Percentiles rank a stretch among this genome's conserved stretches.
Evolutionary conservation across 2,888 invertebrate species (phyloP).

Genomic region (Ceraclea dissimilis): DNA sequence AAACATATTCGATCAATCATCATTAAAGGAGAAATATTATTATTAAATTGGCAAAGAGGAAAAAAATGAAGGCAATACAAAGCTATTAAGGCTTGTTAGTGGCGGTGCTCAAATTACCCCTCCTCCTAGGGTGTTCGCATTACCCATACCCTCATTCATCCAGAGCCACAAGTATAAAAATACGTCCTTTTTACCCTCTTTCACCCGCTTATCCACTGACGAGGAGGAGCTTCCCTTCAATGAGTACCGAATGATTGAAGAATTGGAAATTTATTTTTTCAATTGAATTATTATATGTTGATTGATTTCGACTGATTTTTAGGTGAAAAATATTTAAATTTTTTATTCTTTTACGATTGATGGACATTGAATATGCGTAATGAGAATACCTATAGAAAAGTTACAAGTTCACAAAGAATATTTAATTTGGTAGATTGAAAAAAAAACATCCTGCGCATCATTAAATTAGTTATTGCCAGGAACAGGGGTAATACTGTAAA

Average conservation of each 20-base stretch:
- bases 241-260: conserved; percentile 2
- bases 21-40: conserved; percentile 1
- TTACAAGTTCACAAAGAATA: too few relatives aligned
- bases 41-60: conserved; percentile 2
- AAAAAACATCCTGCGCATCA: too few relatives aligned
- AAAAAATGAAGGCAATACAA: conserved; percentile 11
- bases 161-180: conserved; percentile 1
- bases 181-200: conserved; percentile 1
- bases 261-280: conserved; percentile 10
- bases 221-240: not conserved
- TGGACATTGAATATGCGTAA: too few relatives aligned
- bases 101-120: conserved; percentile 20
- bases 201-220: not conserved
- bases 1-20: not conserved
- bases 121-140: not conserved
- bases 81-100: conserved; percentile 23
- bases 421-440: too few relatives aligned
- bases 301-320: too few relatives aligned
- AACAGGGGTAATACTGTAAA: too few relatives aligned
- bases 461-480: too few relatives aligned
- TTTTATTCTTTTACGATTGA: too few relatives aligned
- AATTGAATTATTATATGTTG: not conserved
- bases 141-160: not conserved
- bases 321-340: too few relatives aligned
- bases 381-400: too few relatives aligned